phyloP scores from a whole-genome alignment of 2,797 vertebrate genomes.

The Hirundo rustica region DNA sequence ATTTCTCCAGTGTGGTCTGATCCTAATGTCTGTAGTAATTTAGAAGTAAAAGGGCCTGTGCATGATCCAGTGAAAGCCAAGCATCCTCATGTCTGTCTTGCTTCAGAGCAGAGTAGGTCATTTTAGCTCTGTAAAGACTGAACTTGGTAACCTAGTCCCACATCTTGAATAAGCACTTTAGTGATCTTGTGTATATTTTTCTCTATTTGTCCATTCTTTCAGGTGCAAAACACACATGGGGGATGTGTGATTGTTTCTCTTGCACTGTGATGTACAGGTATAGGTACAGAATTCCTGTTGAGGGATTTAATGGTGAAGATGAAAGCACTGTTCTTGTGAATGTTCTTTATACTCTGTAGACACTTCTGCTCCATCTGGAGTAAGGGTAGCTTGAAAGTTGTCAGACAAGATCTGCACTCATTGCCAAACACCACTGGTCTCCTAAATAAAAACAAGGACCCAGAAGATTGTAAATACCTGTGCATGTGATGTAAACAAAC shows the following conservation, averaged over 20 bases:
- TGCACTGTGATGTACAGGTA: not conserved
- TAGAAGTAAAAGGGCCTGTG: not conserved
- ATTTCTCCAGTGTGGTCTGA: not conserved
- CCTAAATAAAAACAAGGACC: not conserved
- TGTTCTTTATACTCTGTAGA: not conserved
- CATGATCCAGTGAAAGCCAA: not conserved
- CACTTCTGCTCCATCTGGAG: not conserved
- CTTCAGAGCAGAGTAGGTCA: not conserved
- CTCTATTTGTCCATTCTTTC: not conserved
- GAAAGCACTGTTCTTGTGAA: not conserved
- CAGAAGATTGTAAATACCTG: not conserved
- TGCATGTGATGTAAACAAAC: not conserved
- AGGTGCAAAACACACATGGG: accelerated
- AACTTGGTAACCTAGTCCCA: not conserved
- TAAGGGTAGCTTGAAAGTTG: not conserved
- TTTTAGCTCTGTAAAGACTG: not conserved
- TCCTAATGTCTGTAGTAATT: not conserved
- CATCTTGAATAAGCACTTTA: not conserved
- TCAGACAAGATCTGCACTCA: not conserved
- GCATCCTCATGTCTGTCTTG: not conserved
- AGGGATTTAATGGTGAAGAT: not conserved
- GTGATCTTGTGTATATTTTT: not conserved
- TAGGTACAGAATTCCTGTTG: not conserved
- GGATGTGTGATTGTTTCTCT: not conserved
- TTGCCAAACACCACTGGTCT: not conserved